These are phyloP conservation scores for Picus viridis DNA, from an alignment of 2,797 vertebrate species.

Conservation along the genomic window DNA sequence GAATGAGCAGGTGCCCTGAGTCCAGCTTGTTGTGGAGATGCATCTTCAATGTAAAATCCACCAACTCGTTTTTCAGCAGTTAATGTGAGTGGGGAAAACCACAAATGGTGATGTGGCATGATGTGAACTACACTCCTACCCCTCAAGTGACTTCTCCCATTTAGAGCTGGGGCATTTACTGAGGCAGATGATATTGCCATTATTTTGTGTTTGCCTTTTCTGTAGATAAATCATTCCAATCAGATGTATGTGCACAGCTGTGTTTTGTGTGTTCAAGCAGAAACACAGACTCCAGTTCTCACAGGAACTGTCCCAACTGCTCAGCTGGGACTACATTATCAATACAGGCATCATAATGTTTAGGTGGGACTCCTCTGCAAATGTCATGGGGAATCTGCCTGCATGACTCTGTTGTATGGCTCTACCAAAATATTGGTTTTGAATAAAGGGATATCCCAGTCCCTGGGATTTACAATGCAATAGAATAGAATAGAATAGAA, in stretches of 20 bases:
- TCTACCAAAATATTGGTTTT: not conserved
- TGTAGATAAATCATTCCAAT: not conserved
- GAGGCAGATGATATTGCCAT: not conserved
- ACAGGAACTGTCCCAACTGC: not conserved
- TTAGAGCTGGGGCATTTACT: not conserved
- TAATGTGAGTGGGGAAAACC: not conserved
- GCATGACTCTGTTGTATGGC: not conserved
- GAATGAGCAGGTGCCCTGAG: not conserved
- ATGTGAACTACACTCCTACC: not conserved
- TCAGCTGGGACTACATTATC: not conserved
- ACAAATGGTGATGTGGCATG: not conserved
- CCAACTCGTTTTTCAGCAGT: not conserved
- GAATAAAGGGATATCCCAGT: not conserved
- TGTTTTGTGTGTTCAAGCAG: not conserved
- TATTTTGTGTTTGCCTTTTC: not conserved
- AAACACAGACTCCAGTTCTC: not conserved
- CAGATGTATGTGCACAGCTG: constrained; percentile 14
- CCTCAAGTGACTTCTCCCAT: not conserved
- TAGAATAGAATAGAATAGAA: too few species aligned
- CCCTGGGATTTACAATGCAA: not conserved
- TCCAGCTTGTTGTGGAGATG: not conserved
- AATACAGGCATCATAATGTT: not conserved
- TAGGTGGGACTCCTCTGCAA: not conserved
- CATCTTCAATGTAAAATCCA: not conserved
- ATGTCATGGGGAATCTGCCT: not conserved